A percentile compares a stretch with the other conserved stretches of the same genome.
Evolutionary conservation across 30 jellyfish, hydroid and myxozoan genomes (phyloP).

Genomic region (Hydractinia echinata): DNA sequence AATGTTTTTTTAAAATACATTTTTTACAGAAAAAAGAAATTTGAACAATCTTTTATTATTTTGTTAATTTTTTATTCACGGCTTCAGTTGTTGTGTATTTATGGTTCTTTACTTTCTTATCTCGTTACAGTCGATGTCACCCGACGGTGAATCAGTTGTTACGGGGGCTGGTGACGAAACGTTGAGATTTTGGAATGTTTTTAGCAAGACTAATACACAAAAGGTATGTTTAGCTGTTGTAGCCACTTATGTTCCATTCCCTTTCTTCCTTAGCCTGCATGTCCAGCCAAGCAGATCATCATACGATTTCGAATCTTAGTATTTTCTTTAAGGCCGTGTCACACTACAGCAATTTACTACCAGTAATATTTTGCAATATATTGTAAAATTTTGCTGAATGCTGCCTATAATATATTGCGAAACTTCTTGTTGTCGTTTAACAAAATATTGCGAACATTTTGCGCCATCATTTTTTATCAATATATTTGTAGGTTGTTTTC

Average conservation of each 20-base stretch:
- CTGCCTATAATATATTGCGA: too few relatives aligned
- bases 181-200: constrained; percentile 90
- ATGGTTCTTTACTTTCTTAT: too few relatives aligned
- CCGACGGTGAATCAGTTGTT: constrained; percentile 98
- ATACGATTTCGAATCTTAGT: neutral
- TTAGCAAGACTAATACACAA: constrained; percentile 84
- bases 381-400: too few relatives aligned
- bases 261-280: neutral
- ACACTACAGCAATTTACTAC: too few relatives aligned
- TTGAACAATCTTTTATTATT: neutral
- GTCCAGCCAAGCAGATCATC: neutral
- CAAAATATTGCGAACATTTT: too few relatives aligned
- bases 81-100: too few relatives aligned
- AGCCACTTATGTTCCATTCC: neutral
- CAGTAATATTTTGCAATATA: too few relatives aligned
- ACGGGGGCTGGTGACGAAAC: constrained; percentile 99
- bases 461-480: too few relatives aligned
- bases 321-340: neutral
- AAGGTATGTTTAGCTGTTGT: constrained; percentile 43
- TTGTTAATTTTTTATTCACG: neutral
- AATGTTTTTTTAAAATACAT: neutral
- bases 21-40: neutral
- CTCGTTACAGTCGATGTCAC: constrained; percentile 84
- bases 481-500: too few relatives aligned
- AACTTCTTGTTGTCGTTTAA: too few relatives aligned